Conservation (phyloP, 2,113 vertebrate genomes). For the Zosterops lateralis region DNA sequence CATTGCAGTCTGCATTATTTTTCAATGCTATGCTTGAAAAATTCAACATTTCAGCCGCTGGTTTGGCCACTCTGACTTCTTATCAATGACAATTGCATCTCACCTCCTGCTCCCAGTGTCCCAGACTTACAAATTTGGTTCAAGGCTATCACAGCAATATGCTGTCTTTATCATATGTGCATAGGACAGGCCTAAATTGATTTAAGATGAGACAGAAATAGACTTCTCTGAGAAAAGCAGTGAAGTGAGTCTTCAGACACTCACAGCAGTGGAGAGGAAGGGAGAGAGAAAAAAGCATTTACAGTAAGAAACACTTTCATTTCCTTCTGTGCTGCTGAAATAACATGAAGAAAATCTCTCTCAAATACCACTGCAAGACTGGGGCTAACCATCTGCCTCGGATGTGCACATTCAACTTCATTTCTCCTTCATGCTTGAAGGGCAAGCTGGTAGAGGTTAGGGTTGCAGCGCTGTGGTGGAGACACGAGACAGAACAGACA, state of each 20-base stretch:
- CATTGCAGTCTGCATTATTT: neutral
- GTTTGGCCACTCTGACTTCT: neutral
- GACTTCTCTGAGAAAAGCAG: slow-evolving; percentile 42
- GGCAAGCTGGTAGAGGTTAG: neutral
- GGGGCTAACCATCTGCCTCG: neutral
- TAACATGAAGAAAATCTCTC: neutral
- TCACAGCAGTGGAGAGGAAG: slow-evolving; percentile 9
- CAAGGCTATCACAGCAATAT: neutral
- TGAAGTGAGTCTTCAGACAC: slow-evolving; percentile 41
- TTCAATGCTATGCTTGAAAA: neutral
- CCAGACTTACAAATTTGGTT: neutral
- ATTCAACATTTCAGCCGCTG: neutral
- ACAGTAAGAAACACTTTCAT: slow-evolving; percentile 53
- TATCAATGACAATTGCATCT: neutral
- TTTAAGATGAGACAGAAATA: slow-evolving; percentile 59
- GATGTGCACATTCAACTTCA: neutral
- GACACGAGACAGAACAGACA: neutral
- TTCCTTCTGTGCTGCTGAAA: slow-evolving; percentile 46
- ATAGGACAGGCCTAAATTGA: neutral
- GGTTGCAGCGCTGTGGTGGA: neutral
- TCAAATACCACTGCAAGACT: neutral
- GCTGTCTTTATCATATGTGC: neutral
- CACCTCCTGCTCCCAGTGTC: neutral
- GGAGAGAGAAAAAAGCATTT: slow-evolving; percentile 38
- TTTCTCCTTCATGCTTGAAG: slow-evolving; percentile 45